A percentile compares a stretch with the other conserved stretches of the same genome.
These are phyloP conservation scores for Drosophila incognita DNA, from an alignment of 2,888 invertebrate species.

Conservation along the genomic window DNA sequence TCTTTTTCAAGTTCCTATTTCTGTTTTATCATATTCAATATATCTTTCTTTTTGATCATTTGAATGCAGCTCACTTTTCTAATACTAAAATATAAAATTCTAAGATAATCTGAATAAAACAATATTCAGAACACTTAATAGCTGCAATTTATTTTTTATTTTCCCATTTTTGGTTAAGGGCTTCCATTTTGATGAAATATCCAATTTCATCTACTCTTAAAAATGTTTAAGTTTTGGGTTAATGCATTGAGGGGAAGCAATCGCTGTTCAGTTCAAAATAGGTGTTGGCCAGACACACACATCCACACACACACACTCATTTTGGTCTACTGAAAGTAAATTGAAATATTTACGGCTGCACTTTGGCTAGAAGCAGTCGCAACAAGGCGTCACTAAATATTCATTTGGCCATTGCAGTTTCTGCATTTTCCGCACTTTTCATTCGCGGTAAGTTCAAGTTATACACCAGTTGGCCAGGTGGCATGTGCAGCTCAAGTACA, in stretches of 20 bases:
- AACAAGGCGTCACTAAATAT: conserved; percentile 62
- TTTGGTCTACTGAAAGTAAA: conserved; percentile 67
- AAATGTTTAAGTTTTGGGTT: not conserved
- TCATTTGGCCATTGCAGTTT: conserved; percentile 47
- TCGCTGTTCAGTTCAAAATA: conserved; percentile 12
- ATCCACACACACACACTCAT: conserved; percentile 1
- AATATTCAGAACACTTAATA: not conserved
- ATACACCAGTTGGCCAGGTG: conserved; percentile 15
- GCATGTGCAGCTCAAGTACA: conserved; percentile 56
- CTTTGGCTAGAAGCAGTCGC: conserved; percentile 57
- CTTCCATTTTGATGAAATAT: conserved; percentile 17
- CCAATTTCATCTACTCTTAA: conserved; percentile 8
- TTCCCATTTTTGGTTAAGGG: not conserved
- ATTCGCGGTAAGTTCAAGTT: conserved; percentile 3
- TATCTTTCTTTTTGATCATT: fast-evolving
- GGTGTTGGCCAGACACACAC: conserved; percentile 20
- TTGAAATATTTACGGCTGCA: conserved; percentile 75
- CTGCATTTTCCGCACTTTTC: conserved; percentile 3
- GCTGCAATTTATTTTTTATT: not conserved
- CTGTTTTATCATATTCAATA: not conserved
- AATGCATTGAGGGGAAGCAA: not conserved
- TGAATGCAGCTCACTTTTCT: not conserved
- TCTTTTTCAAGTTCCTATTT: not conserved
- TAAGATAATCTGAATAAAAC: not conserved
- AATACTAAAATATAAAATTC: not conserved